Percentiles rank a stretch among this genome's conserved stretches.
These are phyloP conservation scores for Potorous gilbertii DNA, from an alignment of 2,797 vertebrate species.

Conservation along the genomic window DNA sequence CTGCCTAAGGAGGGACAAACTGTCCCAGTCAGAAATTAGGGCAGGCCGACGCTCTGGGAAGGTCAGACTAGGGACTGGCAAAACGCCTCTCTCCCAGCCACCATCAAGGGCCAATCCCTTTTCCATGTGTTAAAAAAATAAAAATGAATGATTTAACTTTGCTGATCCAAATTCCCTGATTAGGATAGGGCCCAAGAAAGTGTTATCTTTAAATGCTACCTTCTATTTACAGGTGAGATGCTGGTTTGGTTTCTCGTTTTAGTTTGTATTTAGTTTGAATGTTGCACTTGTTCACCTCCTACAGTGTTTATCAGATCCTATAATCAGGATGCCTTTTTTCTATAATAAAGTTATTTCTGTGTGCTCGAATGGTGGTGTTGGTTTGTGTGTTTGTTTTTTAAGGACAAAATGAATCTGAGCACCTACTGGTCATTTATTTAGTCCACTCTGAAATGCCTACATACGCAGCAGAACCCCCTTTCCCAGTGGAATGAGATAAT, in stretches of 20 bases:
- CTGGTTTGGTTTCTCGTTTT: conserved; percentile 65
- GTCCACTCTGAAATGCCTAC: not conserved
- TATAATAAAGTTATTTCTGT: conserved; percentile 81
- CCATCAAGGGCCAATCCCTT: not conserved
- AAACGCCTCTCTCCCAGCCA: not conserved
- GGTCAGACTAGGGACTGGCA: not conserved
- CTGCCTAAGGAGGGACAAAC: not conserved
- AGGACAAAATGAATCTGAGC: conserved; percentile 21
- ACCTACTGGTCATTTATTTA: not conserved
- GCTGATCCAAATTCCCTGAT: not conserved
- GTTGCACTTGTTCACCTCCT: conserved; percentile 73
- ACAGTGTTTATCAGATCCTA: conserved; percentile 77
- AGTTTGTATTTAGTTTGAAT: conserved; percentile 60
- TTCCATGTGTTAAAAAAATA: not conserved
- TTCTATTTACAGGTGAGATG: conserved; percentile 58
- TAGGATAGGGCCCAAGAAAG: conserved; percentile 27
- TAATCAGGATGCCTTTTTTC: conserved; percentile 77
- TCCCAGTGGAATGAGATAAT: not conserved
- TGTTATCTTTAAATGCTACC: not conserved
- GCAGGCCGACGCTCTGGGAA: not conserved
- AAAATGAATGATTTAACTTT: not conserved
- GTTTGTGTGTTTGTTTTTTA: not conserved
- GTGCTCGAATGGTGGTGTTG: not conserved
- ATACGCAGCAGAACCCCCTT: not conserved
- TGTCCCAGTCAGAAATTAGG: not conserved